These are phyloP conservation scores for Argyrosomus japonicus DNA, from an alignment of 2,113 vertebrate genomes.

Conservation along the genomic window DNA sequence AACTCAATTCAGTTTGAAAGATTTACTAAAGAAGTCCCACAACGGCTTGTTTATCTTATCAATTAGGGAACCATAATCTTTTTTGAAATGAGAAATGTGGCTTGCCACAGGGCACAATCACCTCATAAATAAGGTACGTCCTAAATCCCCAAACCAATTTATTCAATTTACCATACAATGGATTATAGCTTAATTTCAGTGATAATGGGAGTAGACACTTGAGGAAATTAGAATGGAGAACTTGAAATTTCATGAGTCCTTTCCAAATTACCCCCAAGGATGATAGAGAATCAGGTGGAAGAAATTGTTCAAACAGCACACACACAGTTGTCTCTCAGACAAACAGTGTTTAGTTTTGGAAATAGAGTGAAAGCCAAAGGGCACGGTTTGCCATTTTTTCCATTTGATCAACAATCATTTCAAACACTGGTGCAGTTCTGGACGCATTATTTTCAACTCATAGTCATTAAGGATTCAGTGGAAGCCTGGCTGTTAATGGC, in stretches of 20 bases:
- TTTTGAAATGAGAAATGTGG: slow-evolving; percentile 78
- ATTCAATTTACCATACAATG: slow-evolving; percentile 76
- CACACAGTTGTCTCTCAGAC: slow-evolving; percentile 28
- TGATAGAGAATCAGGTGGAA: slow-evolving; percentile 39
- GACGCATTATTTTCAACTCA: slow-evolving; percentile 49
- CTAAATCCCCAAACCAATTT: slow-evolving; percentile 73
- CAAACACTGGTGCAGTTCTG: slow-evolving; percentile 45
- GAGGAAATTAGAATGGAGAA: slow-evolving; percentile 67
- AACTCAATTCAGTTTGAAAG: slow-evolving; percentile 53
- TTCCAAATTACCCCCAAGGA: slow-evolving; percentile 60
- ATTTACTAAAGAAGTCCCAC: slow-evolving; percentile 64
- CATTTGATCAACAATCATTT: slow-evolving; percentile 64
- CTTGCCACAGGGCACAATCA: slow-evolving; percentile 74
- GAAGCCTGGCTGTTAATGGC: slow-evolving; percentile 68
- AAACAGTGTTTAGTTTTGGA: slow-evolving; percentile 15
- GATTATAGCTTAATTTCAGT: slow-evolving; percentile 75
- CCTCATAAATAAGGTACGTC: slow-evolving; percentile 73
- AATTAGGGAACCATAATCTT: slow-evolving; percentile 80
- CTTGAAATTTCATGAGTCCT: slow-evolving; percentile 53
- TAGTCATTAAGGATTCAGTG: slow-evolving; percentile 66
- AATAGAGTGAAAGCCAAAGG: slow-evolving; percentile 45
- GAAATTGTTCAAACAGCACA: slow-evolving; percentile 27
- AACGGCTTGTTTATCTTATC: slow-evolving; percentile 80
- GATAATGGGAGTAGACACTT: slow-evolving; percentile 67
- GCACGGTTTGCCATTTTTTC: slow-evolving; percentile 11